Base-by-base conservation (phyloP, 2,888 invertebrate species). In the Dichetophora obliterata region DNA sequence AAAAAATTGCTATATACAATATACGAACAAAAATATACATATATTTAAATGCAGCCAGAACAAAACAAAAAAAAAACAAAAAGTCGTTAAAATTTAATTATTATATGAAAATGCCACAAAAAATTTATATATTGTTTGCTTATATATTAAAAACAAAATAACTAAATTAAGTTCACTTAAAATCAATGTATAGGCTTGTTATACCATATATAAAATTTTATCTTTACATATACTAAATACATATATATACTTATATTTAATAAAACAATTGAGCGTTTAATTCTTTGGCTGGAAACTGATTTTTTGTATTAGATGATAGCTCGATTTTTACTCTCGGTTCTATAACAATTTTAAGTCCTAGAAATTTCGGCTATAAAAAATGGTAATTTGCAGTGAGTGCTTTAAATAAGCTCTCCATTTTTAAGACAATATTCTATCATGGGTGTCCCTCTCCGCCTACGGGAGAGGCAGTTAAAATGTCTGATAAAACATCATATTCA, bases 161-260 rank as follows among this genome's bases (percentile, higher is more conserved):
- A 34, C 19, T 66, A 54, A 37, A 22, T 24, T 66, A 54, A 52
- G 22, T 54, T 74, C 37, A 54, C 8, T 52, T 74, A 5, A 57
- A 73, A 65, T 74, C 65, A 74, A 52, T 65, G 66, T 73, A 63
- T 66, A 54, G 65, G 74, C 74, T 74, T 74, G 74, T 74, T 74
- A 74, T 34, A 66, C 34, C 24, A 37, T 66, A 74, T 74, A 74
- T 66, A 66, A 52, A 66, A 74, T 66, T 74, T 74, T 74, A 74
- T 74, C 74, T 74, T 74, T 74, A 74, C 68, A 48, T 68, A 68
- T 27, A 57, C 37, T 52, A 74, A 48, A 74, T 63, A 52, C 9
- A 54, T 52, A 74, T 74, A 74, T 22, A 68, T 24, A 50, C 24
- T 27, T n/a, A 63, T 22, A 22, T n/a, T 16, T n/a, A 63, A 63